Conservation (phyloP, 2,888 invertebrate species). For the Tenthredo mesomela region DNA sequence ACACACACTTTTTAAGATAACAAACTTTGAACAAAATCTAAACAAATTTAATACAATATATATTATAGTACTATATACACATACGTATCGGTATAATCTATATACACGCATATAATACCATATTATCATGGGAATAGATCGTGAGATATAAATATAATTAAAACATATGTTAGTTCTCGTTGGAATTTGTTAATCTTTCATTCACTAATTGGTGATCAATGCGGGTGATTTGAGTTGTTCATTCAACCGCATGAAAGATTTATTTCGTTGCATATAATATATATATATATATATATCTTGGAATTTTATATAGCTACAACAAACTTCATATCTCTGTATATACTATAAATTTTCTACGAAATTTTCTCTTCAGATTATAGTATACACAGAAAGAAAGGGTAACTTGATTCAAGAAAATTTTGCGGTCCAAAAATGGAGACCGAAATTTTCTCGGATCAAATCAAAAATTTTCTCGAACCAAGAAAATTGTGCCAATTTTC, state of each 20-base stretch:
- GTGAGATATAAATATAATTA: neutral
- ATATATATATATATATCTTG: neutral
- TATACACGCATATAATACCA: neutral
- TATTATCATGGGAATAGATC: neutral
- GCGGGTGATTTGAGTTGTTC: neutral
- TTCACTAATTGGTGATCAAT: neutral
- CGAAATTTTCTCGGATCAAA: too few species aligned
- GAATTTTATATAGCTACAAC: neutral
- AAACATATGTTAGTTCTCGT: neutral
- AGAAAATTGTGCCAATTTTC: too few species aligned
- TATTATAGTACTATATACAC: neutral
- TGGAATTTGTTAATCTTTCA: neutral
- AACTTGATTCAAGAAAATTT: too few species aligned
- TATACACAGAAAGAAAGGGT: too few species aligned
- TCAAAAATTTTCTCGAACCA: too few species aligned
- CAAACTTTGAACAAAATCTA: neutral
- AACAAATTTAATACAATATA: conserved; percentile 3
- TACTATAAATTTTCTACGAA: neutral
- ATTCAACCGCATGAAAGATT: too few species aligned
- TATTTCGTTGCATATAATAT: neutral
- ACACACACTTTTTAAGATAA: conserved; percentile 23
- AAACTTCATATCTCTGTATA: neutral
- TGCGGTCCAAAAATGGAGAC: too few species aligned
- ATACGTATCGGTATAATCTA: neutral
- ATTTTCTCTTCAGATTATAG: neutral